Evolutionary conservation across 1,140 invertebrate genomes (phyloP), one percentile per base, ranked within the genome.

Genomic region (Bombus haemorrhoidalis): DNA sequence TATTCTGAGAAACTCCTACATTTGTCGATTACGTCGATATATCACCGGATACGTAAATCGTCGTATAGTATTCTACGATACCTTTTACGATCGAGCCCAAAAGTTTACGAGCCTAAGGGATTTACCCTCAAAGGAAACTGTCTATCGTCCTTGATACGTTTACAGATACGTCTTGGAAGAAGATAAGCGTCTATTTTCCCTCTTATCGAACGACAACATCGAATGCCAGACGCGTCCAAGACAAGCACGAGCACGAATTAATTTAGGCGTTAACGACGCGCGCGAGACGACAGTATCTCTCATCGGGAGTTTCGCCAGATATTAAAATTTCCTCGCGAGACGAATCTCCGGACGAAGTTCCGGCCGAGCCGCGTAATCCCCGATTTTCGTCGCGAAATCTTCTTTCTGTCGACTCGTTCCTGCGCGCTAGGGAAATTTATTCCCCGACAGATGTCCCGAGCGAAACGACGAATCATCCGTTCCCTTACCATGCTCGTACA

Each of bases 301-400:
- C 64, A 57, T 69, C 75, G 53, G 37, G 69, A 69, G 43, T 43
- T 64, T 39, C 39, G 64, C 37, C 37, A 53, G 82, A 83, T 83
- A 83, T 83, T 83, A 83, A 83, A 83, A 83, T 22, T 74, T 74
- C 34, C 73, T 13, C 62, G 81, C 73, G 62, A 83, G 74, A 83
- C 74, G 81, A 83, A 83, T 83, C 47, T 83, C 81, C 81, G 64
- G 62, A 3, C 43, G 1, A 43, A 68, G 43, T 69, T 77, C 64
- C 43, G 39, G 57, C n/a, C 47, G 34, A 34, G 62, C 22, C 39
- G 6, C 39, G 18, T 76, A 81, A 81, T 81, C 81, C 59, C 37
- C 5, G 62, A 77, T 77, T 74, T 59, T 32, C 64, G 22, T 77
- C 62, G 74, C 64, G 73, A 47, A 57, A 75, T 74, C 62, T 64